phyloP scores from a whole-genome alignment of 2,113 vertebrate genomes.

The Rhagologus leucostigma region DNA sequence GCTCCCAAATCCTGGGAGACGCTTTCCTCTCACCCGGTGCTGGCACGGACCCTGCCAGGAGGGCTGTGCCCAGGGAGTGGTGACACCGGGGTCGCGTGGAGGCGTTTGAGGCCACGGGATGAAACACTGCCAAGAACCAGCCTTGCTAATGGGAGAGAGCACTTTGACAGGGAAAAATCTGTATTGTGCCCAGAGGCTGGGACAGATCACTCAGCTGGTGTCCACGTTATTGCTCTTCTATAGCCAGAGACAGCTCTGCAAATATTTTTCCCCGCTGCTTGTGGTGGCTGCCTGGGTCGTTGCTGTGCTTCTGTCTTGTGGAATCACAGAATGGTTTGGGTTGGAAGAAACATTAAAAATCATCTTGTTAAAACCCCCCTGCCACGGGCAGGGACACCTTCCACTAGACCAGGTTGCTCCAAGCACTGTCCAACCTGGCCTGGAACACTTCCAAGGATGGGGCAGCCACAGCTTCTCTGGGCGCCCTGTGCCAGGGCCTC shows the following conservation, averaged over 20 bases:
- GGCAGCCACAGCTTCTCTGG: not conserved
- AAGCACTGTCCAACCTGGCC: not conserved
- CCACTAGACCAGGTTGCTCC: not conserved
- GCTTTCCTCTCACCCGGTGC: accelerated
- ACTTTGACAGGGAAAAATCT: not conserved
- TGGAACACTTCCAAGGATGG: not conserved
- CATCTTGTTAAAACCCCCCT: not conserved
- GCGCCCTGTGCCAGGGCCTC: not conserved
- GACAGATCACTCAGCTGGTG: not conserved
- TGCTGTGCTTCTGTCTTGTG: not conserved
- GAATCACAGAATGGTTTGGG: not conserved
- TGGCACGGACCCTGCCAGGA: accelerated
- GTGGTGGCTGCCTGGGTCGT: not conserved
- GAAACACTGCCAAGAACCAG: accelerated
- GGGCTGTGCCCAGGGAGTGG: not conserved
- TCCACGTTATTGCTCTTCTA: not conserved
- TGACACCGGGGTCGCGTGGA: not conserved
- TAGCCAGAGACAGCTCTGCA: not conserved
- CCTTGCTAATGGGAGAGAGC: not conserved
- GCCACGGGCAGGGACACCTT: not conserved
- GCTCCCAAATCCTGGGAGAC: not conserved
- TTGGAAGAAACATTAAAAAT: not conserved
- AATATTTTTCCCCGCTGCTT: not conserved
- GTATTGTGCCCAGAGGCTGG: not conserved
- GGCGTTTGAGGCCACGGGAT: not conserved